Evolutionary conservation across 2,888 invertebrate genomes (phyloP), one percentile per base, ranked within the genome.

Genomic region (Piscicola geometra): DNA sequence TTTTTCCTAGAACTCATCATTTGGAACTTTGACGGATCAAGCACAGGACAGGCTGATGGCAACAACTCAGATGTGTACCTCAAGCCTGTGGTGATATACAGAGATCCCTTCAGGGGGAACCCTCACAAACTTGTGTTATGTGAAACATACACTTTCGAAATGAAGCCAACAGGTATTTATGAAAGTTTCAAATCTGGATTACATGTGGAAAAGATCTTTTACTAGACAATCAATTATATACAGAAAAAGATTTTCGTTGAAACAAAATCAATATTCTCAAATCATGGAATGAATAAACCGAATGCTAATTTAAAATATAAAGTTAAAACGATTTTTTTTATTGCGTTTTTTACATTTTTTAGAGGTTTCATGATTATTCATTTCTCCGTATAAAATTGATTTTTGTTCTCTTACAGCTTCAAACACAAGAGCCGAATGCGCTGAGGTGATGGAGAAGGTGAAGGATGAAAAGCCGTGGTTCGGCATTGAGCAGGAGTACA

Each of bases 51-150:
- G 78, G 84, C 86, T 3, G 81, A 82, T 77, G 86, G 86, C 18
- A 67, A 5, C 35, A 86, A 87, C 80, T 86, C 86, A 1, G 96
- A 97, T 82, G 92, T 93, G 21, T 94, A 91, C 86, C 87, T 97
- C 69, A 89, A 90, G 81, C 94, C 96, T 0, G 92, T 93, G 28
- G 93, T 94, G 74, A 90, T 97, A 80, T 97, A 92, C 88, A 90
- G 89, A 81, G 96, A 96, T 84, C 96, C 96, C 0, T 96, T 97
- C 89, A 89, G 92, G 25, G 89, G 91, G 50, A 94, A 93, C 76
- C 91, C 93, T 87, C 93, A 94, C 87, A 90, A 91, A 83, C 87
- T 97, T 75, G 92, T 96, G 3, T 89, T 97, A 84, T 93, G 93
- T 83, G 93, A 93, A 82, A 86, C 93, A 0, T 93, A 90, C 88